Base-by-base conservation (phyloP, 2,888 invertebrate species). In the Itoplectis maculator region DNA sequence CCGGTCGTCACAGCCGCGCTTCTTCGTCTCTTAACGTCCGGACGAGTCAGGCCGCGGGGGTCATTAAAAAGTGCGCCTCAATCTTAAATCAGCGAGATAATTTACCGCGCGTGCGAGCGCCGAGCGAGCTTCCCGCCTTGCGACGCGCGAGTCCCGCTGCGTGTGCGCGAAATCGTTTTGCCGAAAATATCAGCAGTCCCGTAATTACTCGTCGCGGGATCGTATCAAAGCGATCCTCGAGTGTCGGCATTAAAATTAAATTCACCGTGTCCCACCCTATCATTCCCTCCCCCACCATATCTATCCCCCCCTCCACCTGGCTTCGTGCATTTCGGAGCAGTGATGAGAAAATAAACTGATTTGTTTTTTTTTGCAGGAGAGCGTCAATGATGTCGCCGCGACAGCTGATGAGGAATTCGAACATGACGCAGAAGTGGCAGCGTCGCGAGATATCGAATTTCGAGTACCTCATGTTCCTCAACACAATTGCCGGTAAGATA, bases 401-500 rank as follows among this genome's bases (percentile, higher is more conserved):
- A 13, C 99, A 99, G 93, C 95, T 99, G 89, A 99, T 99, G 97
- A 96, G 99, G 90, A 98, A 98, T 94, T 99, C 99, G 29, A 99
- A 99, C 94, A 99, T 99, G 99, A 99, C 99, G 65, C 98, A 99
- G 94, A 98, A 99, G 93, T 99, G 99, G 99, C 99, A 99, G 93
- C 95, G 99, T 29, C 95, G 99, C 59, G 99, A 99, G 94, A 99
- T 99, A 90, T 99, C 99, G 84, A 99, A 99, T 94, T 99, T 99
- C 94, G 99, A 99, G 94, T 99, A 99, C 93, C 95, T 99, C 89
- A 99, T 99, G 99, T 99, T 99, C 94, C 96, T 99, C 87, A 99
- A 99, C 93, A 99, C 99, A 18, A 99, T 99, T 87, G 99, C 99
- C 82, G 99, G 97, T 97, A 91, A 95, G 95, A 91, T 23, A 23